A percentile compares a stretch with the other conserved stretches of the same genome.
These are phyloP conservation scores for Babyrousa celebensis DNA, from an alignment of 2,797 vertebrate genomes.

Conservation along the genomic window DNA sequence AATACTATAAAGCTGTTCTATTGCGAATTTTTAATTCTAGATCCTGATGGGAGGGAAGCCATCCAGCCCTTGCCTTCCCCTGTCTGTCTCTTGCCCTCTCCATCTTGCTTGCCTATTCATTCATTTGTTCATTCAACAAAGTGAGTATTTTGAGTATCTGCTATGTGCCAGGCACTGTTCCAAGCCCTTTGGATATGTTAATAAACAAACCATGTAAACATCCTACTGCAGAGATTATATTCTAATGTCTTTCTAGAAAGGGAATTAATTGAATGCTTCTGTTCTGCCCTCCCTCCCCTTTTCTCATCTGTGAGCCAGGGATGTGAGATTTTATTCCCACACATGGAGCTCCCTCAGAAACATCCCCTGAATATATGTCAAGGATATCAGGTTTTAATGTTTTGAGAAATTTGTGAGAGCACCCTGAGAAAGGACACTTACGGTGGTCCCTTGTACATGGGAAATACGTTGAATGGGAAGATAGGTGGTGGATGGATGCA, in stretches of 20 bases:
- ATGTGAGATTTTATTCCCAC: neutral
- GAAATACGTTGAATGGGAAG: neutral
- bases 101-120: neutral
- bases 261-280: conserved; percentile 65
- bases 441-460: neutral
- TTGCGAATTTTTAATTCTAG: neutral
- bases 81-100: neutral
- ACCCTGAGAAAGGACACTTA: neutral
- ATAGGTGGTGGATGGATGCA: neutral
- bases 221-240: neutral
- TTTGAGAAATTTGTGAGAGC: conserved; percentile 62
- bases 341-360: conserved; percentile 27
- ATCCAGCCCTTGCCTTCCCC: conserved; percentile 15
- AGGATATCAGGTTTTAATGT: conserved; percentile 59
- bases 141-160: conserved; percentile 51
- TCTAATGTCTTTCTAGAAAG: conserved; percentile 65
- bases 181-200: neutral
- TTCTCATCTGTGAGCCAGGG: neutral
- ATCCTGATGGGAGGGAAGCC: neutral
- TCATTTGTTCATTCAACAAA: conserved; percentile 39
- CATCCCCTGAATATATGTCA: neutral
- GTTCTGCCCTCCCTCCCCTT: neutral
- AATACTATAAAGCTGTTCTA: neutral
- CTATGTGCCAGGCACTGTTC: conserved; percentile 5
- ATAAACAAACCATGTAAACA: conserved; percentile 47